These are phyloP conservation scores for Yponomeuta sedellus DNA, from an alignment of 2,888 invertebrate species.

Conservation along the genomic window DNA sequence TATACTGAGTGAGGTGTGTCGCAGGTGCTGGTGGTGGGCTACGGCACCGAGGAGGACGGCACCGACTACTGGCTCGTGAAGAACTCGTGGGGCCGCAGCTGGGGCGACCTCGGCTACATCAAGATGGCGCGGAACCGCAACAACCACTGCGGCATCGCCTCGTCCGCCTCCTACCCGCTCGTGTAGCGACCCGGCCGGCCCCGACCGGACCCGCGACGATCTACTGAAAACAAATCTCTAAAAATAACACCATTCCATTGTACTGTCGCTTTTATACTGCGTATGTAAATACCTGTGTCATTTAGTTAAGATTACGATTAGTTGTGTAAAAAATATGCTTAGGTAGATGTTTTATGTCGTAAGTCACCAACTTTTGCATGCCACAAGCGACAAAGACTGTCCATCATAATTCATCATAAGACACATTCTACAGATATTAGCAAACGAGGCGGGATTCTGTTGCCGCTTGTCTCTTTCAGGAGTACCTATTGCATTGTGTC, in stretches of 20 bases:
- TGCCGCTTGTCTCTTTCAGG: neutral
- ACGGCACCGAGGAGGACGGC: constrained; percentile 83
- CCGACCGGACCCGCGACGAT: neutral
- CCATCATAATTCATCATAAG: neutral
- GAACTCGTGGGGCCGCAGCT: constrained; percentile 88
- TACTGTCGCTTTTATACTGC: neutral
- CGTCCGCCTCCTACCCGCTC: constrained; percentile 88
- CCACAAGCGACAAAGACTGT: constrained; percentile 1
- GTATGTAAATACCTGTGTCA: neutral
- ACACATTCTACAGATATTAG: neutral
- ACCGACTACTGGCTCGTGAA: constrained; percentile 91
- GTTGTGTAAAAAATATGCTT: neutral
- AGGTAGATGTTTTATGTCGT: neutral
- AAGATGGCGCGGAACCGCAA: constrained; percentile 89
- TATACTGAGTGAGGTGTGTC: neutral
- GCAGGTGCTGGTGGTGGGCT: constrained; percentile 85
- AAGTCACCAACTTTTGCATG: neutral
- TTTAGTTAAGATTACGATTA: neutral
- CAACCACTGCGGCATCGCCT: constrained; percentile 93
- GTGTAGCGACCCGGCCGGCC: constrained; percentile 69
- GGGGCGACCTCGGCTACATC: constrained; percentile 92
- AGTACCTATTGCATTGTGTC: neutral
- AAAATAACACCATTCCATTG: neutral
- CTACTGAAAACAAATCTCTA: neutral
- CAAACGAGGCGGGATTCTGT: neutral